Evolutionary conservation across 2,888 invertebrate species (phyloP), one percentile per base, ranked within the genome.

Genomic region (Polietes domitor): DNA sequence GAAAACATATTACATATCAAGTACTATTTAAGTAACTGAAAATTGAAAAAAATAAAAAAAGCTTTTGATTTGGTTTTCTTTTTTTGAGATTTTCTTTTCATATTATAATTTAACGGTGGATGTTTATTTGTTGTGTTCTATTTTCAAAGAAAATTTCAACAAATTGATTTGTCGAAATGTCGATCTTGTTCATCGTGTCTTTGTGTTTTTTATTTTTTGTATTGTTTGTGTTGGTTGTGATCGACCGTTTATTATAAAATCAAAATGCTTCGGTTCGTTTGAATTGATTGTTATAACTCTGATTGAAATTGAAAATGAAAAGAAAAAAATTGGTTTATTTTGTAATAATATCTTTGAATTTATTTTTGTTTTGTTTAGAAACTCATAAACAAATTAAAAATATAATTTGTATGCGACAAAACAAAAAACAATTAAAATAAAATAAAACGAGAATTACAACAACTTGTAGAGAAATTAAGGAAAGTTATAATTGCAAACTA

Each of bases 371-470:
- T 32, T 32, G 53, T 28, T 47, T 71, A 63, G 53, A 78, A 84
- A 84, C 75, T 84, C 76, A 78, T 81, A 78, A 81, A 78, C 81
- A 84, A 68, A 21, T 61, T 68, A 37, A 75, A 65, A 47, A 21
- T 50, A 37, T 58, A 70, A 41, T 75, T 65, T 65, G 50, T 37
- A 47, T 61, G 47, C 3, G 89, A 89, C 89, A 88, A 89, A 89
- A 15, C 47, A 47, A n/a, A 32, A 32, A 47, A 88, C 21, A 24
- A 21, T 19, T 24, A 41, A 43, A 43, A 12, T 24, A 68, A 87
- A 50, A 47, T n/a, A n/a, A 47, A 76, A 63, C 19, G 43, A 37
- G 32, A 21, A 28, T 58, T 77, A 41, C 7, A 63, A 41, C 55
- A 68, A 53, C 9, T 68, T 71, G 58, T 84, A 41, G 41, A 58